Conservation (phyloP, 2,113 vertebrate species). For the Panthera uncia region DNA sequence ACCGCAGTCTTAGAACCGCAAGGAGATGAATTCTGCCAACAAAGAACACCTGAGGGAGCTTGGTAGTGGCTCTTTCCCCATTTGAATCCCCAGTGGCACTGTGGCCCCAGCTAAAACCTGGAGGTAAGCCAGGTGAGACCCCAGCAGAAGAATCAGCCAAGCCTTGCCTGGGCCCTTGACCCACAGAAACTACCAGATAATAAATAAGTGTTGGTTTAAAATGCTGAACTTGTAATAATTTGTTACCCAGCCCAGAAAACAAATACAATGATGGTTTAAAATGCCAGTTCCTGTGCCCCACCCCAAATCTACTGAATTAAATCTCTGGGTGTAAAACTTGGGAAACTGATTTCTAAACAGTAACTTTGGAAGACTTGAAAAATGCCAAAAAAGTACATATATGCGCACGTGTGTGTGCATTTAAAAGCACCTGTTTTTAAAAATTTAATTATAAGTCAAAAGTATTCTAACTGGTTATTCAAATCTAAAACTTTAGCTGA, state of each 20-base stretch:
- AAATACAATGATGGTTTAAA: not conserved
- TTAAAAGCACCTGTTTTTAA: not conserved
- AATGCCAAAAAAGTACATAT: not conserved
- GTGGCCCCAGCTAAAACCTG: not conserved
- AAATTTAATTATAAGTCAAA: not conserved
- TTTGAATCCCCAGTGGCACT: not conserved
- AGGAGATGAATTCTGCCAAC: not conserved
- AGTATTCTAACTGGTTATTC: not conserved
- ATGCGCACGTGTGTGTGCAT: not conserved
- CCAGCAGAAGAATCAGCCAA: not conserved
- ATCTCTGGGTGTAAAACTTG: not conserved
- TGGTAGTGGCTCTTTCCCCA: not conserved
- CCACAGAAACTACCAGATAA: not conserved
- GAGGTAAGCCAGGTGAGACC: not conserved
- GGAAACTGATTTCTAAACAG: not conserved
- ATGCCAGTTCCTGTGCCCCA: not conserved
- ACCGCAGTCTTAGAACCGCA: not conserved
- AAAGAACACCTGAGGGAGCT: not conserved
- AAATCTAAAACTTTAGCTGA: not conserved
- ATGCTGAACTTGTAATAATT: not conserved
- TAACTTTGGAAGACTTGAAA: slow-evolving; percentile 21
- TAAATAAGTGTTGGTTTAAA: not conserved
- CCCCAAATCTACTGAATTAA: not conserved
- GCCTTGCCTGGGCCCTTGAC: not conserved
- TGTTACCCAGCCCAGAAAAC: not conserved